These are phyloP conservation scores for Henricia sp. DNA, from an alignment of 53 echinoderm and acorn worm species.

Conservation along the genomic window DNA sequence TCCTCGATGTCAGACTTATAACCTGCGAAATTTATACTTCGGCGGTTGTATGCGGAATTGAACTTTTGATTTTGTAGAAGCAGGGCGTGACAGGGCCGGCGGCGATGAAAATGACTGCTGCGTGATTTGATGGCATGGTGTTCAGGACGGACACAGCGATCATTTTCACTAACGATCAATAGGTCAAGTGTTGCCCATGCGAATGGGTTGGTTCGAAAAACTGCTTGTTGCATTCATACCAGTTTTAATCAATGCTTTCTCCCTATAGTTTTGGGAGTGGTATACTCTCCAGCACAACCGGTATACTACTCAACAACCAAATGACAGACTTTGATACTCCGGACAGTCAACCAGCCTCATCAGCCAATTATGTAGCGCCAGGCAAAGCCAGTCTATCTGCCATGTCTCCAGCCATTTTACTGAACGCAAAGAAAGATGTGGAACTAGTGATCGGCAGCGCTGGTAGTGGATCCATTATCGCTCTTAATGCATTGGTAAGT, in stretches of 20 bases:
- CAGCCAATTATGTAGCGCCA: conserved; percentile 54
- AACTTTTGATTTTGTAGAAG: no score
- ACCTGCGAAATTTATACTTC: no score
- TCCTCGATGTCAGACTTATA: no score
- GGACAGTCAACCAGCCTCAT: neutral
- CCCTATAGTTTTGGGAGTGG: conserved; percentile 64
- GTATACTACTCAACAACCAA: conserved; percentile 71
- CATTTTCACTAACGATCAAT: no score
- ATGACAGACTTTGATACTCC: conserved; percentile 70
- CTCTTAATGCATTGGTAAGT: neutral
- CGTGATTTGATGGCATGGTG: no score
- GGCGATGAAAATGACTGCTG: no score
- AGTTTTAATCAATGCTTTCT: neutral
- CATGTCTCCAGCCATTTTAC: conserved; percentile 59
- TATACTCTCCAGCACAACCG: conserved; percentile 60
- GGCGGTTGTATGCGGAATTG: no score
- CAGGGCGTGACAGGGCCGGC: no score
- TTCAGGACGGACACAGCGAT: no score
- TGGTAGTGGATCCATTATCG: conserved; percentile 21
- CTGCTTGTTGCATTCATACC: no score
- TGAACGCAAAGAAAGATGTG: conserved; percentile 41
- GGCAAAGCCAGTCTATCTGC: conserved; percentile 71
- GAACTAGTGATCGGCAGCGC: conserved; percentile 65
- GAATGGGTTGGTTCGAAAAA: no score
- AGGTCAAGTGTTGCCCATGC: no score